Evolutionary conservation across 2,888 invertebrate species (phyloP), one percentile per base, ranked within the genome.

Genomic region (Axea sp.): DNA sequence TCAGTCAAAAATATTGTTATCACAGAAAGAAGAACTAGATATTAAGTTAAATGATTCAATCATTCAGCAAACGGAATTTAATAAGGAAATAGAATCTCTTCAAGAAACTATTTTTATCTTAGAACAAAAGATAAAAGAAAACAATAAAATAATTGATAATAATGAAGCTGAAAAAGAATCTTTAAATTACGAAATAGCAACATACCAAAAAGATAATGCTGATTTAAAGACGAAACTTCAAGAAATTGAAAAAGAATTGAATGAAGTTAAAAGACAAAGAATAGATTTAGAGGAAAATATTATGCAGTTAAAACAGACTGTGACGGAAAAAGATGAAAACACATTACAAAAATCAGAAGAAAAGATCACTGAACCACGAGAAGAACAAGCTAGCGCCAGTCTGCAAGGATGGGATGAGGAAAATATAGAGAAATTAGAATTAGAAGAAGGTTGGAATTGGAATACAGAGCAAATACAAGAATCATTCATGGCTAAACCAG

Each of bases 361-460:
- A n/a, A 11, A 5, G 6, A 33, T 33, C 0, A 35, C 2, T 3
- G 31, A 49, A 41, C 28, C 53, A 0, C 78, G 39, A 30, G 17
- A 33, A 11, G 39, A 65, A 19, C n/a, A n/a, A n/a, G n/a, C n/a
- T 19, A 3, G 19, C 2, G 19, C 19, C 2, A 19, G 2, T 3
- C 19, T 19, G 19, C 88, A 88, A 87, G 89, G 88, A 0, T 85
- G 90, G 71, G 89, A 87, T 11, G 76, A 68, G 17, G 81, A 78
- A 6, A 68, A 79, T 4, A 47, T 67, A 3, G 82, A 82, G 4
- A 82, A 81, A 41, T 75, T 88, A n/a, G 87, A 82, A 17, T 87
- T 88, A 28, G 88, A 90, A 51, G 92, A 92, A 64, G 90, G 90
- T 41, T 92, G 92, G 92, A 91, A 90, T n/a, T 91, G 90, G 88